These are phyloP conservation scores for Chrysochloris asiatica DNA, from an alignment of 2,113 vertebrate species.

Conservation along the genomic window DNA sequence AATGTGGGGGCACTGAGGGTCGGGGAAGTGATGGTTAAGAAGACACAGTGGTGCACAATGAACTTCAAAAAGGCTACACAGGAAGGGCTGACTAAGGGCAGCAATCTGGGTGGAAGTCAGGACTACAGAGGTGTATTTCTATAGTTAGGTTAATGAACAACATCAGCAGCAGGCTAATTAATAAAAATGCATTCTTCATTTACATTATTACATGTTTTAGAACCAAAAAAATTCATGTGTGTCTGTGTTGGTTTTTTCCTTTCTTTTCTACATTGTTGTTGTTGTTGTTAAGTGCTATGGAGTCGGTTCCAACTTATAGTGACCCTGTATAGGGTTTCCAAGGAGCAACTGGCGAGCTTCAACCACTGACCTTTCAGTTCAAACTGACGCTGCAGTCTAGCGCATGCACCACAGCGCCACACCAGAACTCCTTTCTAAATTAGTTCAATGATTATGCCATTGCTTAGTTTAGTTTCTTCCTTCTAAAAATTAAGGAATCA, in stretches of 20 bases:
- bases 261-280: constrained; percentile 39
- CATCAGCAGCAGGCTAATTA: no score
- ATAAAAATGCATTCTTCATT: background rate
- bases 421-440: no score
- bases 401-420: no score
- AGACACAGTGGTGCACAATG: background rate
- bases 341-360: no score
- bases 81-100: background rate
- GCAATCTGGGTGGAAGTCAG: background rate
- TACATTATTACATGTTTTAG: background rate
- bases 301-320: no score
- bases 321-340: no score
- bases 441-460: constrained; percentile 1
- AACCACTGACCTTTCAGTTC: no score
- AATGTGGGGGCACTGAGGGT: background rate
- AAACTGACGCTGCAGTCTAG: no score
- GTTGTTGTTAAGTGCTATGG: no score
- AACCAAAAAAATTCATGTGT: background rate
- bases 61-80: background rate
- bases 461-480: background rate
- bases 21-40: background rate
- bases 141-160: background rate
- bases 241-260: background rate
- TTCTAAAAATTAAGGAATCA: background rate
- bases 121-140: background rate